A percentile compares a stretch with the other conserved stretches of the same genome.
phyloP scores from a whole-genome alignment of 2,888 invertebrate genomes.

The Nomada ruficornis region DNA sequence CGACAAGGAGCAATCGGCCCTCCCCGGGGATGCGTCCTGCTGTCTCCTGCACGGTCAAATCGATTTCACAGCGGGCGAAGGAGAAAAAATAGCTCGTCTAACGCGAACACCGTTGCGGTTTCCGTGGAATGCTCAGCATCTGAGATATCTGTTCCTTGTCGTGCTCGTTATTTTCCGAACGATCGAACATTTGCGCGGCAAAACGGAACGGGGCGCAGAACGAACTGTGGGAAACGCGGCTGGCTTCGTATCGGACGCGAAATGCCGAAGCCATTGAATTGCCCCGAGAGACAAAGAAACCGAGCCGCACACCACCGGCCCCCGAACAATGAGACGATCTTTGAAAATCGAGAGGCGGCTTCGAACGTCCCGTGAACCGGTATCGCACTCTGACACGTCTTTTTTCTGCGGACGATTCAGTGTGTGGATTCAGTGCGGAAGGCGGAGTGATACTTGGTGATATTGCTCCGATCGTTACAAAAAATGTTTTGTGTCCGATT shows the following conservation, averaged over 20 bases:
- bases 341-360: constrained; percentile 51
- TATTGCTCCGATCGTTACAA: too few relatives aligned
- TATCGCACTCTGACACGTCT: constrained; percentile 13
- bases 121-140: constrained; percentile 11
- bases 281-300: constrained; percentile 56
- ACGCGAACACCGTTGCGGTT: constrained; percentile 49
- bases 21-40: background rate
- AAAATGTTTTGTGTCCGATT: too few relatives aligned
- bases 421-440: background rate
- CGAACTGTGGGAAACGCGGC: constrained; percentile 66
- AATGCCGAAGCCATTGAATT: constrained; percentile 70
- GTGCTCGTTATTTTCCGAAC: constrained; percentile 65
- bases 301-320: constrained; percentile 13
- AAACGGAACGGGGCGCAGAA: constrained; percentile 58
- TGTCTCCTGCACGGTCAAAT: constrained; percentile 27
- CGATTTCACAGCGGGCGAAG: constrained; percentile 50
- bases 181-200: constrained; percentile 69
- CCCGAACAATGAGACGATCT: constrained; percentile 38
- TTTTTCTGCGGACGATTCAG: background rate
- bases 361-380: constrained; percentile 24
- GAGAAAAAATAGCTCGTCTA: background rate
- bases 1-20: background rate
- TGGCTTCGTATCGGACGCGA: constrained; percentile 62
- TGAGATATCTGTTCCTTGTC: constrained; percentile 6
- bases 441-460: background rate